Conservation (phyloP, 2,888 invertebrate species). For the Caenorhabditis panamensis region DNA sequence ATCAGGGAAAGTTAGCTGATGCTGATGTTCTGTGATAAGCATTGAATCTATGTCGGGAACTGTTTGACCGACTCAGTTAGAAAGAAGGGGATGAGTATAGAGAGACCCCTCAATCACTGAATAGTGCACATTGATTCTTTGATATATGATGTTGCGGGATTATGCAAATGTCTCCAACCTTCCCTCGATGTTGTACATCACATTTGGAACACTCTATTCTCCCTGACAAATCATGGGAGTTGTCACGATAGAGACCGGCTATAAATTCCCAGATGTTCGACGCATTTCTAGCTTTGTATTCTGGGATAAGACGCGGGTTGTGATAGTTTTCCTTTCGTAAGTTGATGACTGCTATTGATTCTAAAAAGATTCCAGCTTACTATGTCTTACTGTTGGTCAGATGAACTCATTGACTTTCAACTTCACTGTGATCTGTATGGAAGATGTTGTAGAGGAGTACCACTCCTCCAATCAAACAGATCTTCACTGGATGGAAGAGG, state of each 20-base stretch:
- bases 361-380: neutral
- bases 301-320: constrained; percentile 23
- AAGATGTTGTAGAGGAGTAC: constrained; percentile 42
- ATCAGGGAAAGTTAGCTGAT: too few species aligned
- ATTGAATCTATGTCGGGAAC: too few species aligned
- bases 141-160: constrained; percentile 34
- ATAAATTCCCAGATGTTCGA: constrained; percentile 35
- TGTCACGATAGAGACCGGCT: constrained; percentile 46
- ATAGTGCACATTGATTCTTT: constrained; percentile 29
- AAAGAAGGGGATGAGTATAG: too few species aligned
- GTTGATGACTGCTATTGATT: neutral
- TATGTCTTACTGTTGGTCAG: constrained; percentile 51
- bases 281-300: constrained; percentile 41
- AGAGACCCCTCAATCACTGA: too few species aligned
- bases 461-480: constrained; percentile 34
- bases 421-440: constrained; percentile 64
- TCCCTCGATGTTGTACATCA: neutral
- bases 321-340: constrained; percentile 39
- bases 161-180: constrained; percentile 26
- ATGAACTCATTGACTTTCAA: constrained; percentile 54
- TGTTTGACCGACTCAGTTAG: too few species aligned
- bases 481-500: constrained; percentile 60
- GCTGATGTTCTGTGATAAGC: too few species aligned
- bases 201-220: neutral
- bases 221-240: constrained; percentile 22